Evolutionary conservation across 2,888 invertebrate genomes (phyloP).

Genomic region (Automeris io): DNA sequence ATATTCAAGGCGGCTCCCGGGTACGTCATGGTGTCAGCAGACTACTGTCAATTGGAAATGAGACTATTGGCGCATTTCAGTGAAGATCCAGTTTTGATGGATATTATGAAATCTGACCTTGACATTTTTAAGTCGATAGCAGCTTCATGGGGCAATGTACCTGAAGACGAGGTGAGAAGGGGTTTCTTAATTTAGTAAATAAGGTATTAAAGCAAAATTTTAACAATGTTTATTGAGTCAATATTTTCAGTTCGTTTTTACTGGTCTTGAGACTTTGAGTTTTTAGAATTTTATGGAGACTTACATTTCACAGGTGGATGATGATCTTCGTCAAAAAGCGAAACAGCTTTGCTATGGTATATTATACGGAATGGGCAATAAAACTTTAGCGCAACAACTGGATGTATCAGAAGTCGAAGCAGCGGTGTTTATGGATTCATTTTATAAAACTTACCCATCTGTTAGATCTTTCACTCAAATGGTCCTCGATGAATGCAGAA

Average conservation of each 20-base stretch:
- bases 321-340: constrained; percentile 87
- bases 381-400: constrained; percentile 86
- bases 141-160: constrained; percentile 86
- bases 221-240: neutral
- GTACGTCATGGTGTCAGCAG: constrained; percentile 88
- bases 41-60: constrained; percentile 97
- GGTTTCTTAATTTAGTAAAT: neutral
- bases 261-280: too few species aligned
- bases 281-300: too few species aligned
- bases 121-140: constrained; percentile 93
- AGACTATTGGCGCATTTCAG: constrained; percentile 95
- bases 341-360: constrained; percentile 97
- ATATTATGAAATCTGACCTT: constrained; percentile 80
- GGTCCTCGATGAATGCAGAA: constrained; percentile 79
- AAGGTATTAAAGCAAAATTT: neutral
- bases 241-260: constrained; percentile 3
- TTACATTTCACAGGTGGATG: constrained; percentile 77
- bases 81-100: constrained; percentile 81
- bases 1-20: constrained; percentile 80
- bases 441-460: constrained; percentile 85
- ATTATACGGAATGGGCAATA: constrained; percentile 96
- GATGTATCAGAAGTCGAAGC: constrained; percentile 89
- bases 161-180: constrained; percentile 75
- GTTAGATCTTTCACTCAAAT: constrained; percentile 77
- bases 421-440: constrained; percentile 85